Percentiles rank a stretch among this genome's conserved stretches.
phyloP scores from a whole-genome alignment of 2,888 invertebrate genomes.

The Lingula anatina region DNA sequence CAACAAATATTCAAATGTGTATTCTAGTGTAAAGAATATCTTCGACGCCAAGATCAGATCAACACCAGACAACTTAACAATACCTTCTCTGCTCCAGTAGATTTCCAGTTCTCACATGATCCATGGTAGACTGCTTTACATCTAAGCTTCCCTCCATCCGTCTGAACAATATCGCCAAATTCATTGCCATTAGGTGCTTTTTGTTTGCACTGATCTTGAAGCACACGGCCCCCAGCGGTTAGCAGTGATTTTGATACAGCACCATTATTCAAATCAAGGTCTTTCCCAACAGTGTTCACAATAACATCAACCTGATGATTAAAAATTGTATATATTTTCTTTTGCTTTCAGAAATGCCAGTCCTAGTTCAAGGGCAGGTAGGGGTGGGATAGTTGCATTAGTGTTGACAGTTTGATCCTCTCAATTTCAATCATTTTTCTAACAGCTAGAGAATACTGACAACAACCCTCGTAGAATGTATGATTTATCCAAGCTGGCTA shows the following conservation, averaged over 20 bases:
- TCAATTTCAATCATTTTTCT: no score
- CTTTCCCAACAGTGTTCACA: slow-evolving; percentile 25
- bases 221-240: slow-evolving; percentile 21
- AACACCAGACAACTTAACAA: no score
- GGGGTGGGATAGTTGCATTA: no score
- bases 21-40: no score
- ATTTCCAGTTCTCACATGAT: slow-evolving; percentile 17
- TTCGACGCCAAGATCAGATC: no score
- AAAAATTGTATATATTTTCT: neutral
- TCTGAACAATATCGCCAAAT: slow-evolving; percentile 21
- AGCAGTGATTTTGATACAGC: slow-evolving; percentile 25
- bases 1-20: no score
- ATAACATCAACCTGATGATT: slow-evolving; percentile 30
- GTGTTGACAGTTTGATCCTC: no score
- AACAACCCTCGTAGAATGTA: no score
- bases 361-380: neutral
- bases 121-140: slow-evolving; percentile 28
- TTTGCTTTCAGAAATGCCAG: neutral
- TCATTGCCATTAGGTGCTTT: slow-evolving; percentile 22
- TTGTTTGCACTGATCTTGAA: slow-evolving; percentile 22
- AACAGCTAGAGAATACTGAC: no score
- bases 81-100: slow-evolving; percentile 11
- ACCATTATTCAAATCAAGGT: slow-evolving; percentile 25
- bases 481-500: no score
- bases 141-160: slow-evolving; percentile 22